These are phyloP conservation scores for Camelus bactrianus DNA, from an alignment of 2,113 vertebrate species.

Conservation along the genomic window DNA sequence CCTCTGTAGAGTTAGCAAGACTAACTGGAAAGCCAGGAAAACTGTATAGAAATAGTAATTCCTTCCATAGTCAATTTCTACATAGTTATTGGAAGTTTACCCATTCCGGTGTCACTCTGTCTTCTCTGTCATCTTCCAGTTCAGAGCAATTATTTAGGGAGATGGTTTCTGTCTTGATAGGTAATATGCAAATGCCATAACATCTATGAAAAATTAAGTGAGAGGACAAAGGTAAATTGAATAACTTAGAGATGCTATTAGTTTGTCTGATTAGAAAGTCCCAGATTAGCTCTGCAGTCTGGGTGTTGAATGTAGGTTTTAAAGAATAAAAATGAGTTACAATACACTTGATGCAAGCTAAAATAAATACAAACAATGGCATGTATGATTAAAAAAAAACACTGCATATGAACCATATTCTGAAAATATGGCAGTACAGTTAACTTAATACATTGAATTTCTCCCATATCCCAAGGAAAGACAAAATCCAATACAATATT, in stretches of 20 bases:
- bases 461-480: background rate
- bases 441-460: constrained; percentile 19
- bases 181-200: constrained; percentile 7
- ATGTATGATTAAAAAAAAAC: background rate
- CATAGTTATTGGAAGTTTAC: background rate
- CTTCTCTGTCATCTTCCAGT: background rate
- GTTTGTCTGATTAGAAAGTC: background rate
- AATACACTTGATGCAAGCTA: background rate
- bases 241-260: constrained; percentile 14
- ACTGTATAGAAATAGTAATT: background rate
- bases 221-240: constrained; percentile 19
- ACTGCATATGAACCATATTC: background rate
- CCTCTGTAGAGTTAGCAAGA: background rate
- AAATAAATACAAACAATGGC: background rate
- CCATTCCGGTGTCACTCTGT: background rate
- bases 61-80: background rate
- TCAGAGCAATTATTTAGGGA: constrained; percentile 19
- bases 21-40: background rate
- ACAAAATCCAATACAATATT: background rate
- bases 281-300: background rate
- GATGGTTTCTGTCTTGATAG: background rate
- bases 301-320: background rate
- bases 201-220: constrained; percentile 26
- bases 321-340: background rate
- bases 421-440: background rate